Evolutionary conservation across 2,888 invertebrate species (phyloP), one percentile per base, ranked within the genome.

Genomic region (Branchipolynoe longqiensis): DNA sequence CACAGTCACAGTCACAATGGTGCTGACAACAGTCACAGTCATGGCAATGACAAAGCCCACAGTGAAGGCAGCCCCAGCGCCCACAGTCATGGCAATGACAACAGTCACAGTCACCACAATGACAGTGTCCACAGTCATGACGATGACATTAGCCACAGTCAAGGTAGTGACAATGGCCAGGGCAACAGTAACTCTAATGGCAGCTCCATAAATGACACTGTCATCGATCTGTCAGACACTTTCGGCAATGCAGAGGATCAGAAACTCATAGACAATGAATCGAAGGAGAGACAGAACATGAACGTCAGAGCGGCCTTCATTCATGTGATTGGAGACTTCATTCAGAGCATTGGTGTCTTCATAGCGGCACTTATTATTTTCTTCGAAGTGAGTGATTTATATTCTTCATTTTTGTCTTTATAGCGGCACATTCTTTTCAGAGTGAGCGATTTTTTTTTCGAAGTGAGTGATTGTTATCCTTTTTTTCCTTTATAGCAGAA

Each of bases 291-390:
- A 2, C 38, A 91, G 84, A 93, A 93, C 87, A 93, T 93, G 73
- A 93, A 93, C 86, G 92, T 93, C n/a, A 88, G 93, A 54, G 93
- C 93, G 59, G 93, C 93, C 0, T 92, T 93, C 87, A 92, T 93
- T 69, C 93, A 93, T 87, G 92, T 93, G 0, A 87, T 93, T 14
- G 93, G 93, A 22, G 93, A 93, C 87, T 91, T 93, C 36, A 91
- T 93, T 83, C 93, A 93, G 85, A 93, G 93, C 85, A 38, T 93
- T 0, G 93, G 93, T 12, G 93, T 93, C 4, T 87, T 93, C 36
- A 86, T 92, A 0, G 93, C 93, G 3, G 91, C 92, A 4, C 87
- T 91, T 4, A 91, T 83, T 36, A 83, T 73, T 14, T 83, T 33
- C 33, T 82, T 56, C 22, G 33, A 36, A 38, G 59, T 82, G 25